Conservation (phyloP, 2,797 vertebrate genomes). For the Australoheros facetus region DNA sequence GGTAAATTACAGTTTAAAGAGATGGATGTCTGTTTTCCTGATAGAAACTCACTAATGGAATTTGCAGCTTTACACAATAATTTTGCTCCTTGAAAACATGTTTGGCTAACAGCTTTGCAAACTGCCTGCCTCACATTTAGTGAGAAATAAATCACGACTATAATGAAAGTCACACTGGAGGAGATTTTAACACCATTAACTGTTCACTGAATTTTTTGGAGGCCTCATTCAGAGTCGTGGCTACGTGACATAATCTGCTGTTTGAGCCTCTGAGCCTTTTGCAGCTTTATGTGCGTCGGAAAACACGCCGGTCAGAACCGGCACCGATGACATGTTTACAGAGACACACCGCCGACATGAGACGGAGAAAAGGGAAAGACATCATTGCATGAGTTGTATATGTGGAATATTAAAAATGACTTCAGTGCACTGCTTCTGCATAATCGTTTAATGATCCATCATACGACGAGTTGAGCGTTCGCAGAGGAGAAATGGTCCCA, state of each 20-base stretch:
- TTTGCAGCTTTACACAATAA: constrained; percentile 34
- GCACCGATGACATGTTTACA: not conserved
- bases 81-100: constrained; percentile 17
- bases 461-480: constrained; percentile 58
- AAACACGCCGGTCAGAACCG: constrained; percentile 11
- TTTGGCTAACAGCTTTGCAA: constrained; percentile 21
- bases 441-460: constrained; percentile 59
- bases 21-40: not conserved
- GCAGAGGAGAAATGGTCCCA: constrained; percentile 41
- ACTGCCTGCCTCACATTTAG: not conserved
- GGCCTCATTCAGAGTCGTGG: not conserved
- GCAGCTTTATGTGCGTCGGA: not conserved
- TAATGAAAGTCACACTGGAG: constrained; percentile 10
- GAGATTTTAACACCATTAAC: not conserved
- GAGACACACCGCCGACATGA: not conserved
- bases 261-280: not conserved
- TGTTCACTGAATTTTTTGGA: not conserved
- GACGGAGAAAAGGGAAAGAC: constrained; percentile 3
- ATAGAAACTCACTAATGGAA: constrained; percentile 25
- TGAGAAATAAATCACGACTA: constrained; percentile 31
- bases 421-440: constrained; percentile 32
- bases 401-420: constrained; percentile 44
- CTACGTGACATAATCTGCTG: not conserved
- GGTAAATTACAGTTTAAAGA: not conserved
- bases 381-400: constrained; percentile 10